These are phyloP conservation scores for Gymnoscelis rufifasciata DNA, from an alignment of 2,888 invertebrate genomes.

Conservation along the genomic window DNA sequence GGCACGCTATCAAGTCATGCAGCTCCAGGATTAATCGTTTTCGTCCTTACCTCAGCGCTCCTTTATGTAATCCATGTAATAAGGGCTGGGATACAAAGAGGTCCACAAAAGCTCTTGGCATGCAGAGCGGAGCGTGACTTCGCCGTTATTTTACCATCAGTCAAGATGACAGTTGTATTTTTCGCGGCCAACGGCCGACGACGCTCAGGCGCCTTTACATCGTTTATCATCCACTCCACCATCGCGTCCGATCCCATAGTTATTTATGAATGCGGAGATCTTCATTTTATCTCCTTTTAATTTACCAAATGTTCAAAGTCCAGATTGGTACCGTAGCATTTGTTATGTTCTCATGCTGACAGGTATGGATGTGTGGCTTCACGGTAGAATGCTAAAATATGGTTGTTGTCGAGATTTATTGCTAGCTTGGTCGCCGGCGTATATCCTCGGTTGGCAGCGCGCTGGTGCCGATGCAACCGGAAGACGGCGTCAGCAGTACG, in stretches of 20 bases:
- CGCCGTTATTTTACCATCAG: slow-evolving; percentile 71
- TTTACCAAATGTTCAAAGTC: slow-evolving; percentile 5
- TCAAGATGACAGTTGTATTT: slow-evolving; percentile 78
- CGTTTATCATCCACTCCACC: slow-evolving; percentile 71
- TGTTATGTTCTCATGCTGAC: slow-evolving; percentile 1
- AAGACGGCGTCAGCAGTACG: slow-evolving; percentile 61
- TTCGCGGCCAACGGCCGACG: slow-evolving; percentile 72
- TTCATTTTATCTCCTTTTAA: slow-evolving; percentile 17
- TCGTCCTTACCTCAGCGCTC: slow-evolving; percentile 43
- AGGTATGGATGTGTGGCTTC: slow-evolving; percentile 11
- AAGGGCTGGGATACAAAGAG: slow-evolving; percentile 58
- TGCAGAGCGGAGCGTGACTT: slow-evolving; percentile 69
- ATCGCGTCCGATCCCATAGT: slow-evolving; percentile 56
- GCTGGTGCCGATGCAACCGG: slow-evolving; percentile 49
- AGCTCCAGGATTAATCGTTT: slow-evolving; percentile 34
- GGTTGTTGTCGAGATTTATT: slow-evolving; percentile 37
- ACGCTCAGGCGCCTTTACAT: slow-evolving; percentile 64
- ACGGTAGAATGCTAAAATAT: slow-evolving; percentile 29
- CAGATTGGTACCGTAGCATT: neutral
- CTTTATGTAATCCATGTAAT: slow-evolving; percentile 58
- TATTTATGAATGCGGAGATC: slow-evolving; percentile 57
- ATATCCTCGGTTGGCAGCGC: slow-evolving; percentile 39
- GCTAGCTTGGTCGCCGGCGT: slow-evolving; percentile 33
- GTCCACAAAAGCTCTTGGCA: slow-evolving; percentile 65
- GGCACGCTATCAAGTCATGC: slow-evolving; percentile 32